Percentiles rank a stretch among this genome's conserved stretches.
phyloP scores from a whole-genome alignment of 2,888 invertebrate genomes.

The Apeira syringaria region DNA sequence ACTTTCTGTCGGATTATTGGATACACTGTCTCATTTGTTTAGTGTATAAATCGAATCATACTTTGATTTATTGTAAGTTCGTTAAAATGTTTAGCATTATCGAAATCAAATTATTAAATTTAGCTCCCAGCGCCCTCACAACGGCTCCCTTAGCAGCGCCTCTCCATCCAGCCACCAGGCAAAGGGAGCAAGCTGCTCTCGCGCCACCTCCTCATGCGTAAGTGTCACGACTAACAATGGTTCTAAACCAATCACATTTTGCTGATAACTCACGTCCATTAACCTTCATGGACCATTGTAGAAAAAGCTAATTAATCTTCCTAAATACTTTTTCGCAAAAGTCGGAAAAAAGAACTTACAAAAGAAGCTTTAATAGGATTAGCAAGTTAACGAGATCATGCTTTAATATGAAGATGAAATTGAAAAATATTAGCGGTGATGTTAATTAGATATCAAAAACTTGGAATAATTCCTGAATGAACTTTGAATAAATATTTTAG shows the following conservation, averaged over 20 bases:
- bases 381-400: conserved; percentile 10
- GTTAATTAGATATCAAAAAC: neutral
- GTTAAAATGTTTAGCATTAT: too few species aligned
- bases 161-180: conserved; percentile 70
- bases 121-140: conserved; percentile 67
- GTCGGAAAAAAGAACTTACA: neutral
- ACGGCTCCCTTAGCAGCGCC: conserved; percentile 70
- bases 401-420: conserved; percentile 2
- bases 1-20: too few species aligned
- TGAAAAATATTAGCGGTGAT: conserved; percentile 3
- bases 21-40: too few species aligned
- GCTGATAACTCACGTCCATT: conserved; percentile 57
- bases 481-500: neutral
- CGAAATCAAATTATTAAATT: conserved; percentile 14
- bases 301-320: conserved; percentile 34
- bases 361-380: conserved; percentile 14
- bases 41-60: too few species aligned
- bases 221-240: conserved; percentile 40
- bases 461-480: neutral
- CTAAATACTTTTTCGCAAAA: conserved; percentile 10
- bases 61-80: too few species aligned
- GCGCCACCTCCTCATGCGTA: conserved; percentile 78
- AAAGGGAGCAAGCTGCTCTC: conserved; percentile 68
- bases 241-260: conserved; percentile 7
- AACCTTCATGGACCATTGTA: conserved; percentile 69